Percentiles rank a stretch among this genome's conserved stretches.
These are phyloP conservation scores for Fistularia commersonii DNA, from an alignment of 2,797 vertebrate species.

Conservation along the genomic window DNA sequence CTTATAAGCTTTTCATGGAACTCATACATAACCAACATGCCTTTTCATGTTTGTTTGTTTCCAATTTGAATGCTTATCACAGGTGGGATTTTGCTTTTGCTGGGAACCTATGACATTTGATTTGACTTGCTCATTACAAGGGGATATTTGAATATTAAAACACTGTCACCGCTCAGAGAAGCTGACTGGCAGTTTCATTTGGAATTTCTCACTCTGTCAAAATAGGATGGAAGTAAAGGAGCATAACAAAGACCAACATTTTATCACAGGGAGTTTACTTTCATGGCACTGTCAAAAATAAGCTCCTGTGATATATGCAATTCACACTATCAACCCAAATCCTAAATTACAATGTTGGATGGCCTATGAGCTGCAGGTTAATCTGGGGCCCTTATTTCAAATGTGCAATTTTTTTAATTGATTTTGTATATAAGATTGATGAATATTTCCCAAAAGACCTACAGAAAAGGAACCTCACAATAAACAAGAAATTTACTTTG, in stretches of 20 bases:
- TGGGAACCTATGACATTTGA: conserved; percentile 52
- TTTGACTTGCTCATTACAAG: conserved; percentile 47
- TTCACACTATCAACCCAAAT: conserved; percentile 23
- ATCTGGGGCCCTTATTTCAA: no score
- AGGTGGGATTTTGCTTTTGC: conserved; percentile 38
- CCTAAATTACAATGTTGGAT: not conserved
- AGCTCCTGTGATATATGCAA: conserved; percentile 18
- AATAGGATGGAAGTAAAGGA: conserved; percentile 16
- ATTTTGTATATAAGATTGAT: no score
- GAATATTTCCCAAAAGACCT: no score
- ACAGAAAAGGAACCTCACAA: no score
- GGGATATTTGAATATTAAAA: conserved; percentile 53
- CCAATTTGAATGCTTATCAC: conserved; percentile 45
- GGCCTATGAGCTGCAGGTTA: not conserved
- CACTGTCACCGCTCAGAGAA: conserved; percentile 22
- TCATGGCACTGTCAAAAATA: conserved; percentile 9
- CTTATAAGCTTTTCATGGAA: conserved; percentile 2
- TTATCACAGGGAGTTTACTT: conserved; percentile 13
- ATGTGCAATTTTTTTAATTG: no score
- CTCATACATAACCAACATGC: conserved; percentile 38
- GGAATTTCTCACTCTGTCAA: conserved; percentile 25
- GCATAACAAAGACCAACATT: conserved; percentile 33
- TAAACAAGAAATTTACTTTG: no score
- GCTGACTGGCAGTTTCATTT: conserved; percentile 46
- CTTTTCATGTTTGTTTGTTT: conserved; percentile 44